A percentile compares a stretch with the other conserved stretches of the same genome.
phyloP scores from a whole-genome alignment of 2,797 vertebrate genomes.

The Phylloscopus collybita region DNA sequence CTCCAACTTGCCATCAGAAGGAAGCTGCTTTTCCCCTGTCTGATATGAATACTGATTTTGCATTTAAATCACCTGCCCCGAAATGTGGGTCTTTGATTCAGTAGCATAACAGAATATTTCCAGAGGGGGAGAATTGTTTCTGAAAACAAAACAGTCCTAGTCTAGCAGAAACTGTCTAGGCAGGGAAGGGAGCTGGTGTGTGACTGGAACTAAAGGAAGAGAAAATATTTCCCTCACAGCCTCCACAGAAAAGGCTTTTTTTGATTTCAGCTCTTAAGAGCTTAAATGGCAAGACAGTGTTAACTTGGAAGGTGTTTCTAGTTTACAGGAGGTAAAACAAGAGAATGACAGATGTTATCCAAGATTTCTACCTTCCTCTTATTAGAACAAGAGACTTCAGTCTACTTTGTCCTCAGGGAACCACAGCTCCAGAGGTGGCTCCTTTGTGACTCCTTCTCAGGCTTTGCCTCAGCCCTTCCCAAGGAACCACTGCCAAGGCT shows the following conservation, averaged over 20 bases:
- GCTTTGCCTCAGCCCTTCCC: background rate
- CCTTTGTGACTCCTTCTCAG: background rate
- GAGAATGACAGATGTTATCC: background rate
- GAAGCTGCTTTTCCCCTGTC: background rate
- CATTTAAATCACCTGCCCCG: conserved; percentile 29
- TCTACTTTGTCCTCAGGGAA: background rate
- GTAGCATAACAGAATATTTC: conserved; percentile 37
- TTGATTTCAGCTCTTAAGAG: background rate
- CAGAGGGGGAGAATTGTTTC: conserved; percentile 33
- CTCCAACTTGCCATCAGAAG: background rate
- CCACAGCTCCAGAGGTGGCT: background rate
- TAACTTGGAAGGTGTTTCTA: background rate
- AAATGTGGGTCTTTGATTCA: conserved; percentile 46
- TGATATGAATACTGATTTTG: background rate
- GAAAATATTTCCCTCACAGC: background rate
- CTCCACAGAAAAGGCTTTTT: background rate
- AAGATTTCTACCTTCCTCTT: background rate
- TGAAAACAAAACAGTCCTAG: conserved; percentile 36
- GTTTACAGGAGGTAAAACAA: background rate
- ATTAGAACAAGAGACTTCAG: background rate
- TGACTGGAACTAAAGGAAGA: background rate
- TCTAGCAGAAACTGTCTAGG: background rate
- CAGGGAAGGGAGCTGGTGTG: background rate
- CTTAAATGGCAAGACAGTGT: background rate
- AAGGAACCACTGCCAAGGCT: background rate